A percentile compares a stretch with the other conserved stretches of the same genome.
phyloP scores from a whole-genome alignment of 2,888 invertebrate species.

The Herminia tarsipennalis region DNA sequence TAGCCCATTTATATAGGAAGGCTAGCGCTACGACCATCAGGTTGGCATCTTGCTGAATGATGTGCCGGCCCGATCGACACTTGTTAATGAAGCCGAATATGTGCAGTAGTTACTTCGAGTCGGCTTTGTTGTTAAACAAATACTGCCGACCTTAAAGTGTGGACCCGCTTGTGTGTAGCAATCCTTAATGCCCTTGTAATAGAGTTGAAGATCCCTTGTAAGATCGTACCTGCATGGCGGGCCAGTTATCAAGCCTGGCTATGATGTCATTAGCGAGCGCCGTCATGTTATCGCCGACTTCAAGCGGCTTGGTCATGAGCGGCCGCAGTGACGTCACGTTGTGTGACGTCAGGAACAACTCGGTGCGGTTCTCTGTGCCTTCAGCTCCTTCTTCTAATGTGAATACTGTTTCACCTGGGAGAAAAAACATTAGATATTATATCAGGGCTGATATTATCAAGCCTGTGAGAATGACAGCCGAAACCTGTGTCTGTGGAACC shows the following conservation, averaged over 20 bases:
- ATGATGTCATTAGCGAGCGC: conserved; percentile 41
- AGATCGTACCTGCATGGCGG: conserved; percentile 62
- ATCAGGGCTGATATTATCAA: neutral
- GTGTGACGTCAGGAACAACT: conserved; percentile 50
- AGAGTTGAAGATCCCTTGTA: too few relatives aligned
- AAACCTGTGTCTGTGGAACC: too few relatives aligned
- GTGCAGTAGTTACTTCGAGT: neutral
- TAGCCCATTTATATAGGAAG: too few relatives aligned
- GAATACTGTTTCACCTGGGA: conserved; percentile 58
- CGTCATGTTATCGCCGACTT: conserved; percentile 19
- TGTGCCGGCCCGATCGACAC: too few relatives aligned
- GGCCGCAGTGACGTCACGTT: conserved; percentile 58
- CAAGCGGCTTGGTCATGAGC: conserved; percentile 42
- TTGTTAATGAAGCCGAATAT: too few relatives aligned
- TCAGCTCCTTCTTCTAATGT: conserved; percentile 60
- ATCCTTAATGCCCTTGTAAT: too few relatives aligned
- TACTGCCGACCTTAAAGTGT: too few relatives aligned
- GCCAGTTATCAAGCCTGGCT: conserved; percentile 50
- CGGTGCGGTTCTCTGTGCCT: conserved; percentile 50
- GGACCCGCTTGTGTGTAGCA: too few relatives aligned
- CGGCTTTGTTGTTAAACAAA: too few relatives aligned
- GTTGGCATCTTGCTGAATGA: too few relatives aligned
- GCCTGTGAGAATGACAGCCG: too few relatives aligned
- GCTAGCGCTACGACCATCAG: too few relatives aligned
- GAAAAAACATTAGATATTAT: neutral